Conservation (phyloP, 2,113 vertebrate genomes). For the Ptilorrhoa leucosticta region DNA sequence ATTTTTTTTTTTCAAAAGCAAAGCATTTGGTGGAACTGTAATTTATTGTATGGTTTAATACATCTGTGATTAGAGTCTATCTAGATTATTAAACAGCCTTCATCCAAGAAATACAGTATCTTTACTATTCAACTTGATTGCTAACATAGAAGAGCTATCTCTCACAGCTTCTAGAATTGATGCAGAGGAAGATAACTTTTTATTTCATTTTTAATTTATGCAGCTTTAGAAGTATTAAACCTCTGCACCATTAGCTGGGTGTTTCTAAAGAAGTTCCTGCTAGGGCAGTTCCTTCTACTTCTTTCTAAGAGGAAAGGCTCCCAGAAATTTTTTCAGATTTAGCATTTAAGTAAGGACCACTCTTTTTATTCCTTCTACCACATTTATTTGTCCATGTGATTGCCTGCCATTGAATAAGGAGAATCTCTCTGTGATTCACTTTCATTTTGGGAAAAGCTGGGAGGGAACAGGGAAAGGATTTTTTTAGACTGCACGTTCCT, state of each 20-base stretch:
- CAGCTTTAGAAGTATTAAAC: background rate
- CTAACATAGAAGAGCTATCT: background rate
- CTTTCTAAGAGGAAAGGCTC: background rate
- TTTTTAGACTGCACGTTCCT: background rate
- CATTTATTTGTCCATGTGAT: background rate
- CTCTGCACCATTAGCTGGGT: background rate
- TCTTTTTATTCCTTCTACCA: background rate
- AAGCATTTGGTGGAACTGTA: background rate
- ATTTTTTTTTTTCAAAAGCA: background rate
- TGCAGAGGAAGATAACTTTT: background rate
- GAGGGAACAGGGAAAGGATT: background rate
- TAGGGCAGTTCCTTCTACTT: background rate
- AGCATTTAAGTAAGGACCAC: background rate
- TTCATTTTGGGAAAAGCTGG: background rate
- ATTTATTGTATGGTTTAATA: background rate
- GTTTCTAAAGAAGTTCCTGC: background rate
- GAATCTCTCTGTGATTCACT: background rate
- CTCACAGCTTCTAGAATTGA: background rate
- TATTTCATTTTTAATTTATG: background rate
- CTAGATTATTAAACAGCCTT: background rate
- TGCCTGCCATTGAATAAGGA: background rate
- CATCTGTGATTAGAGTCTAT: background rate
- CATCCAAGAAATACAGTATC: background rate
- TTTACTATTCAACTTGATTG: fast-evolving
- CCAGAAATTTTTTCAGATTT: background rate